Conservation (phyloP, 2,797 vertebrate genomes). For the Buphagus erythrorhynchus region DNA sequence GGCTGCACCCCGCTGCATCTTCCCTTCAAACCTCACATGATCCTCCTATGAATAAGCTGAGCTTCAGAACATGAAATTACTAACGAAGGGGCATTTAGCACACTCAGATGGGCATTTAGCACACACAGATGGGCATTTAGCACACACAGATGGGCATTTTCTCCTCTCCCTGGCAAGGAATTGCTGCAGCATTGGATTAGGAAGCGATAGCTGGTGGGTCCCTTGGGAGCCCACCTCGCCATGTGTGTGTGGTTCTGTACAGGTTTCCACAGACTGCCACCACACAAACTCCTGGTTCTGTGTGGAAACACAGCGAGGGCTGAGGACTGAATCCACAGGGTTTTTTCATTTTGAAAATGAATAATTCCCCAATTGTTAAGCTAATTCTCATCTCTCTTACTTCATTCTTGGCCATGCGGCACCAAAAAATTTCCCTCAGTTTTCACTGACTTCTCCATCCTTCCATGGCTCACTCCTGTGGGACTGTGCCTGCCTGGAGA, state of each 20-base stretch:
- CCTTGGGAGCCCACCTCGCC: background rate
- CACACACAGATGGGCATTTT: background rate
- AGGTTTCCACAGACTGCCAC: background rate
- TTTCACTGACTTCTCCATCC: background rate
- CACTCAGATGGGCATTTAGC: background rate
- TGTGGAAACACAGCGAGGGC: background rate
- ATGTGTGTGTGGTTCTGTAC: accelerated
- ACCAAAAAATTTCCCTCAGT: background rate
- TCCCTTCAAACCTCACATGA: background rate
- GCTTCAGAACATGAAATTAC: background rate
- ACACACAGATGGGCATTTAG: background rate
- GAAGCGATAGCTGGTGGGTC: accelerated
- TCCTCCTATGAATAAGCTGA: background rate
- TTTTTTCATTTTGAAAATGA: background rate
- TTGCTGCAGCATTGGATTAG: background rate
- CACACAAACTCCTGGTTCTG: background rate
- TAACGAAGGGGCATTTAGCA: background rate
- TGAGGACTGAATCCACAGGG: background rate
- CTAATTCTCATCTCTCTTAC: background rate
- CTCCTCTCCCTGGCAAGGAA: background rate
- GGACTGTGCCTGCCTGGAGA: background rate
- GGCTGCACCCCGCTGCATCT: background rate
- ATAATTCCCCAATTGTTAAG: background rate
- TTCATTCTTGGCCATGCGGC: background rate
- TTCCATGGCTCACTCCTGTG: background rate